Conservation (phyloP, 2,888 invertebrate genomes). For the Holacanthella duospinosa region DNA sequence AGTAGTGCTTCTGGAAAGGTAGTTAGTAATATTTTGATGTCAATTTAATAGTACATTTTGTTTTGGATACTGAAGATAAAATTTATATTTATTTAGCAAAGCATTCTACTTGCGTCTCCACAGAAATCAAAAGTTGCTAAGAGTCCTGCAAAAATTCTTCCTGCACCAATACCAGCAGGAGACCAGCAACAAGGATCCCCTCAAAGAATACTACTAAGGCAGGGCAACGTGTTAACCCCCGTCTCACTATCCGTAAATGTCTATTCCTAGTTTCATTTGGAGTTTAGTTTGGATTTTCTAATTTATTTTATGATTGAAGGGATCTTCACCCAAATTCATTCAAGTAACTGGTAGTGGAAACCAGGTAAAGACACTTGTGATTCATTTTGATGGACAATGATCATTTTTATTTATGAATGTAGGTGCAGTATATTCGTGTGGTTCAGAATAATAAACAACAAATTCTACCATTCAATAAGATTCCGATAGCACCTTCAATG, state of each 20-base stretch:
- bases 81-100: conserved; percentile 17
- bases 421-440: conserved; percentile 63
- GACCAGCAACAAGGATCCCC: conserved; percentile 39
- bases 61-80: neutral
- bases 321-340: conserved; percentile 14
- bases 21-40: neutral
- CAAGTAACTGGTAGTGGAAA: conserved; percentile 20
- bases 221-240: conserved; percentile 39
- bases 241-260: conserved; percentile 11
- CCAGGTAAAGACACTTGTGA: conserved; percentile 13
- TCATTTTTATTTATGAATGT: conserved; percentile 35
- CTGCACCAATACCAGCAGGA: conserved; percentile 46
- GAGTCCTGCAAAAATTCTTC: conserved; percentile 60
- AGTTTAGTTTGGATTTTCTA: neutral
- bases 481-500: conserved; percentile 35
- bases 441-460: conserved; percentile 42
- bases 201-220: conserved; percentile 47
- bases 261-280: conserved; percentile 9
- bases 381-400: neutral
- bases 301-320: conserved; percentile 34
- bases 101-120: conserved; percentile 24
- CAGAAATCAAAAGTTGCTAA: conserved; percentile 50
- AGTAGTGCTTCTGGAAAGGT: conserved; percentile 29
- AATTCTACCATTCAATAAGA: conserved; percentile 29
- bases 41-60: neutral